Conservation (phyloP, 2,113 vertebrate genomes). For the Calcarius ornatus region DNA sequence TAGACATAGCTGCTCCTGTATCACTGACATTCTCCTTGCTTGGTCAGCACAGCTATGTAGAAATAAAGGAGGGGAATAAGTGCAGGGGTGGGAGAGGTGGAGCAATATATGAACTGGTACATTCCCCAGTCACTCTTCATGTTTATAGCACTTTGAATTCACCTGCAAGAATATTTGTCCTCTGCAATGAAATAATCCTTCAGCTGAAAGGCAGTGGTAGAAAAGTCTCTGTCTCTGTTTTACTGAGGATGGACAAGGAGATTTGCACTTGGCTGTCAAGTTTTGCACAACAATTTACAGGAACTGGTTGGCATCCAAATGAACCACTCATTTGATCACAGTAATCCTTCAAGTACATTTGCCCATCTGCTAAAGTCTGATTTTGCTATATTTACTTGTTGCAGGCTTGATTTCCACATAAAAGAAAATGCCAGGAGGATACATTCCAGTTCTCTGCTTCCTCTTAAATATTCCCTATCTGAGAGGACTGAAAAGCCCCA, state of each 20-base stretch:
- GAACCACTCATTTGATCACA: background rate
- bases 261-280: background rate
- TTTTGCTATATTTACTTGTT: constrained; percentile 2
- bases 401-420: background rate
- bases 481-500: background rate
- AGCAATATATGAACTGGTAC: background rate
- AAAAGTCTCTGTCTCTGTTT: background rate
- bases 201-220: background rate
- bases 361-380: background rate
- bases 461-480: background rate
- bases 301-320: background rate
- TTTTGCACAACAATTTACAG: background rate
- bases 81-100: background rate
- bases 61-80: background rate
- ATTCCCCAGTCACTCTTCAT: background rate
- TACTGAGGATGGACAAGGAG: background rate
- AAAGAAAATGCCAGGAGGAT: background rate
- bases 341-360: background rate
- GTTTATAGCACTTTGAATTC: background rate
- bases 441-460: background rate
- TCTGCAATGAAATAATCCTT: background rate
- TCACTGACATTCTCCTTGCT: background rate
- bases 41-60: background rate
- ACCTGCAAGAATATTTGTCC: background rate
- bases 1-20: background rate